Evolutionary conservation across 2,113 vertebrate genomes (phyloP).

Genomic region (Poicephalus gulielmi): DNA sequence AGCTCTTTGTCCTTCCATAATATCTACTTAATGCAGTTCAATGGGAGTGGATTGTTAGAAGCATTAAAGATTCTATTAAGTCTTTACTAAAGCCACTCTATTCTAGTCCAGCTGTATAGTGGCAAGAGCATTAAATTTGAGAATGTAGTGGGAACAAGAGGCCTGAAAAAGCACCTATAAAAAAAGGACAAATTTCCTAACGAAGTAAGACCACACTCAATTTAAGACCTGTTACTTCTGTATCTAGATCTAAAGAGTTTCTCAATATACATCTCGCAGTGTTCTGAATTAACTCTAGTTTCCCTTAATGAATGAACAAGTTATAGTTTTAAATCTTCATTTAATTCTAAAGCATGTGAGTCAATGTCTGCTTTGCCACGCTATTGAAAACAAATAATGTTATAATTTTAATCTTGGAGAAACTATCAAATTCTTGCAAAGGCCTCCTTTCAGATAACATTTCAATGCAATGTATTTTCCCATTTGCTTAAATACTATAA

Average conservation of each 20-base stretch:
- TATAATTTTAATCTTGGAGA: background rate
- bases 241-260: constrained; percentile 2
- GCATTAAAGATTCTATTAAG: constrained; percentile 99
- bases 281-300: background rate
- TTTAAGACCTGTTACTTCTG: constrained; percentile 44
- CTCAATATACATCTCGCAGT: background rate
- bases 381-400: background rate
- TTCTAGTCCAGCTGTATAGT: constrained; percentile 84
- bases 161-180: constrained; percentile 61
- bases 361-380: background rate
- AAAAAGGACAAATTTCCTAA: constrained; percentile 72
- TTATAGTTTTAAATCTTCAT: background rate
- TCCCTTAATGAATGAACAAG: background rate
- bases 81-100: constrained; percentile 91
- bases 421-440: background rate
- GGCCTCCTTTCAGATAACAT: background rate
- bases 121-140: constrained; percentile 78
- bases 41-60: constrained; percentile 92
- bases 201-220: constrained; percentile 30
- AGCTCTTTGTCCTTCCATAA: constrained; percentile 95
- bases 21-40: constrained; percentile 99
- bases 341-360: background rate
- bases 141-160: constrained; percentile 65
- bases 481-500: background rate
- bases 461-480: background rate